phyloP scores from a whole-genome alignment of 1,140 invertebrate genomes.

The Anastatus disparis region DNA sequence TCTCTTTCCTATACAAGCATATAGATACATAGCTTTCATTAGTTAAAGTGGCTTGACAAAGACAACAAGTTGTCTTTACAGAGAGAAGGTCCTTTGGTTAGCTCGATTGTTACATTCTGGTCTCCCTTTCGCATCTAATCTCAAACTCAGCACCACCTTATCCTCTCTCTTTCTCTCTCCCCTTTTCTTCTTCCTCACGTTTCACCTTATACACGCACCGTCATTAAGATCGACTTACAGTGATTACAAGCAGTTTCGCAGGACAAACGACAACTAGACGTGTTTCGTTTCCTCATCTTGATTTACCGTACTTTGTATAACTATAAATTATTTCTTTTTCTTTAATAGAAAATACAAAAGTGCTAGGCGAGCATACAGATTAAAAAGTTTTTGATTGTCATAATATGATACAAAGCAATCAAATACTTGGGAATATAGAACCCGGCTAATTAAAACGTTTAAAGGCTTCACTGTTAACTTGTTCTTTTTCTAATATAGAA shows the following conservation, averaged over 20 bases:
- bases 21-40: neutral
- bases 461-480: no score
- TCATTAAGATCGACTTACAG: constrained; percentile 33
- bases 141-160: neutral
- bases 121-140: constrained; percentile 24
- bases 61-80: neutral
- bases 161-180: no score
- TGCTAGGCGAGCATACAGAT: no score
- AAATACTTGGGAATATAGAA: no score
- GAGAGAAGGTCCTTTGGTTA: neutral
- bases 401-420: no score
- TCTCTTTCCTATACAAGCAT: no score
- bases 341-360: no score
- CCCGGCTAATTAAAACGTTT: no score
- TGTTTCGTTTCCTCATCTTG: constrained; percentile 5
- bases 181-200: neutral
- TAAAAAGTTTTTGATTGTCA: no score
- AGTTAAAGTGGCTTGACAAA: constrained; percentile 7
- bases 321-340: no score
- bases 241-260: constrained; percentile 10
- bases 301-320: no score
- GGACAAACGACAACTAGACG: neutral
- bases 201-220: neutral
- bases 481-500: no score
- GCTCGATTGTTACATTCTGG: constrained; percentile 9